phyloP scores from a whole-genome alignment of 1,140 invertebrate species.

The Macrocentrus cingulum region DNA sequence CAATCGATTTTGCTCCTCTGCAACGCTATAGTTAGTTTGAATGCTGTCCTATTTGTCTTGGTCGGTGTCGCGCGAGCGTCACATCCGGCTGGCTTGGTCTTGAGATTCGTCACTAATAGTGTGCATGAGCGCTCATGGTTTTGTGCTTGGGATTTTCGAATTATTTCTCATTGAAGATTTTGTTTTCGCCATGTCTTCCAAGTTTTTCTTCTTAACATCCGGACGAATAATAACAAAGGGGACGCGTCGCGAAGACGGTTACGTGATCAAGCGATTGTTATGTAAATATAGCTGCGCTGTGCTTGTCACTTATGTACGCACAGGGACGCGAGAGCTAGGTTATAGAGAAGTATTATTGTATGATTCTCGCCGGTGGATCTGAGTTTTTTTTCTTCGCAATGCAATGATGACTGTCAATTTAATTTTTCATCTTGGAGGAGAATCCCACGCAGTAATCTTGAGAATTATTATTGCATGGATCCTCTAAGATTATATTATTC shows the following conservation, averaged over 20 bases:
- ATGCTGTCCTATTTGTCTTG: too few species aligned
- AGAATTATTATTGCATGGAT: too few species aligned
- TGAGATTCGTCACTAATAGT: slow-evolving; percentile 3
- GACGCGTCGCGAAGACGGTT: slow-evolving; percentile 44
- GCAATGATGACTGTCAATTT: slow-evolving; percentile 46
- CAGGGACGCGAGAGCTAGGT: slow-evolving; percentile 41
- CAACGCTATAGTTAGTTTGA: too few species aligned
- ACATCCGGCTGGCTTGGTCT: slow-evolving; percentile 20
- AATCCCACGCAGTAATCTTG: slow-evolving; percentile 24
- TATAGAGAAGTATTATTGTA: too few species aligned
- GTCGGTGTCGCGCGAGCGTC: slow-evolving; percentile 12
- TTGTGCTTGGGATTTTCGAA: too few species aligned
- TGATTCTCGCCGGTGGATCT: too few species aligned
- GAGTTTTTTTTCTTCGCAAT: too few species aligned
- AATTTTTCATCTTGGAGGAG: slow-evolving; percentile 41
- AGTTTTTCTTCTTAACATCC: background rate
- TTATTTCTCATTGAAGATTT: background rate
- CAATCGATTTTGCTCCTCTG: slow-evolving; percentile 16
- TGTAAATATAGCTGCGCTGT: slow-evolving; percentile 49
- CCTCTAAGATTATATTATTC: too few species aligned
- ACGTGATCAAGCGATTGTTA: slow-evolving; percentile 56
- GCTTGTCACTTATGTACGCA: slow-evolving; percentile 36
- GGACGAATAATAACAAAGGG: slow-evolving; percentile 33
- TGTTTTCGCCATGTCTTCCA: background rate
- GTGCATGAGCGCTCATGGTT: too few species aligned